Base-by-base conservation (phyloP, 2,113 vertebrate species). In the Perognathus longimembris region DNA sequence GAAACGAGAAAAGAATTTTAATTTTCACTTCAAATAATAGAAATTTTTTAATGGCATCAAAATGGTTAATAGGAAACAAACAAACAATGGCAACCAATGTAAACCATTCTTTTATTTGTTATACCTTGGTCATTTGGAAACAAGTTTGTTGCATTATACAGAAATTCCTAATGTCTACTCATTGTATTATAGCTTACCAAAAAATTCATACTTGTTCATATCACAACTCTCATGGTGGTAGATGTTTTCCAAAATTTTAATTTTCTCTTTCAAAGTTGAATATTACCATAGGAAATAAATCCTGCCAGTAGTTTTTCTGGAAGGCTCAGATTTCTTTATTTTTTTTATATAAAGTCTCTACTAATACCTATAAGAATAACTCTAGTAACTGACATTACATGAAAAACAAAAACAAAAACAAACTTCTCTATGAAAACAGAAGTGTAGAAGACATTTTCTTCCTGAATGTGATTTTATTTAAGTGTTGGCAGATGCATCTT, bases 101-200 rank as follows among this genome's bases (percentile, higher is more conserved):
- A 54, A 54, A 75, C 66, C 5, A 8, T 36, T 38, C 3, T 83
- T 88, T 70, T 67, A 85, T 75, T 88, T 88, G 42, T 84, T 12
- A 34, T 74, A 21, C 3, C 90, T 91, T 57, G 4, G 10, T 76
- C 24, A 66, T 86, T 85, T 59, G 0, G 75, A 95, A 71, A 92
- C 79, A 88, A 26, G 0, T 75, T 91, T 79, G 15, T 5, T 79
- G 2, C 92, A 76, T 77, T 89, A 76, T 28, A 71, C 1, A 79
- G 11, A 50, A 85, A 10, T 67, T 85, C 4, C 75, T 38, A 82
- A 30, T 57, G 9, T 36, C 45, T n/a, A 26, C 1, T 77, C 5
- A 85, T 81, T 77, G 69, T 21, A 66, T 42, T 64, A 64, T 81
- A 82, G 88, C 88, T 88, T 78, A 73, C 40, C n/a, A 93, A 85